Evolutionary conservation across 35 echinoderm and acorn worm genomes (phyloP), one percentile per base, ranked within the genome.

Genomic region (Amphiura filiformis): DNA sequence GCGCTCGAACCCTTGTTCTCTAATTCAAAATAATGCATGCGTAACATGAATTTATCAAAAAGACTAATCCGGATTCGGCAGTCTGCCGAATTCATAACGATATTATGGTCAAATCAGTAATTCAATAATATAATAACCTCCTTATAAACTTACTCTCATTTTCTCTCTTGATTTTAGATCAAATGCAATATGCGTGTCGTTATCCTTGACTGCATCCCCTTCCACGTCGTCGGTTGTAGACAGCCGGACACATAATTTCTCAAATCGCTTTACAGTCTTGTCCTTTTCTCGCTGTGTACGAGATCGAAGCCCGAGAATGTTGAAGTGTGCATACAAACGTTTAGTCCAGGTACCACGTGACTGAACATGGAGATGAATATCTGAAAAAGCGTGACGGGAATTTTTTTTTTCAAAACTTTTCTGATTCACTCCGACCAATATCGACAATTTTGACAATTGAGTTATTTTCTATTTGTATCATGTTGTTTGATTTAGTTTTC

Each of bases 301-400:
- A 30, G 61, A 70, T 13, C 61, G 61, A 13, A 70, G 26, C 7
- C 61, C 61, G 37, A 89, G 65, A 23, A 76, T 88, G 39, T 99
- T 93, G 39, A 95, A 99, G 80, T 82, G 89, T 17, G 79, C 57
- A 32, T 99, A 99, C 7, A 99, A 88, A 23, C 90, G 84, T 26
- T 91, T 92, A 0, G 96, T 94, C 96, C 96, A 99, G 61, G 94
- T 91, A 81, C 96, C 96, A 39, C 76, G 93, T 12, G 96, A 99
- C 15, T 93, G 93, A 57, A 99, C 91, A 42, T 99, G 96, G 56
- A 94, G 83, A 12, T 82, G 87, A 20, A 99, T 57, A 35, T 76
- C 90, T 33, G 90, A 93, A 95, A 64, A 47, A 47, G 41, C 17
- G 41, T 9, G n/a, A n/a, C n/a, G n/a, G n/a, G n/a, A n/a, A n/a